phyloP scores from a whole-genome alignment of 2,888 invertebrate genomes.

The Gari tellinella region DNA sequence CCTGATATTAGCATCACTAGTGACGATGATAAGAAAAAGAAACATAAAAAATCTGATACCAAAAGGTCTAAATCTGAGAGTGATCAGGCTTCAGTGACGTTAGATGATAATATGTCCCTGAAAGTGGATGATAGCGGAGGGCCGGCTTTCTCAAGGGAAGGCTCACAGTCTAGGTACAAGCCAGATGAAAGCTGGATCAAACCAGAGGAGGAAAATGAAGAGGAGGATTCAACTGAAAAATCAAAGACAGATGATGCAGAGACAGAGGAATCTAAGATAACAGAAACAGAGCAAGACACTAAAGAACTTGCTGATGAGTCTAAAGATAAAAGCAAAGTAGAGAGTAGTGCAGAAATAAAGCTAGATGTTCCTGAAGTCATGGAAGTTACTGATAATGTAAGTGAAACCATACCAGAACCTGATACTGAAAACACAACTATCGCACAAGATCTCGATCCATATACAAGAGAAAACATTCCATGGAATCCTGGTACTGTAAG shows the following conservation, averaged over 20 bases:
- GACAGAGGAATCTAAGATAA: background rate
- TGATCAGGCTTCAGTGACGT: constrained; percentile 34
- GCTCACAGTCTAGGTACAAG: constrained; percentile 50
- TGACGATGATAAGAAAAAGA: constrained; percentile 8
- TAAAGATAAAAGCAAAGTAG: constrained; percentile 21
- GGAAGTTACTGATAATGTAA: background rate
- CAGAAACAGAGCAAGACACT: constrained; percentile 5
- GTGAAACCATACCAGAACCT: background rate
- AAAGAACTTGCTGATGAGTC: background rate
- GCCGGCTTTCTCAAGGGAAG: constrained; percentile 31
- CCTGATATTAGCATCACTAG: constrained; percentile 24
- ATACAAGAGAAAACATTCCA: constrained; percentile 88
- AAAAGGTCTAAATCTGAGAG: constrained; percentile 49
- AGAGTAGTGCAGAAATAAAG: constrained; percentile 19
- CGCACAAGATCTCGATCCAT: constrained; percentile 71
- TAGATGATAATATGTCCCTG: constrained; percentile 40
- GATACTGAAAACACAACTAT: constrained; percentile 15
- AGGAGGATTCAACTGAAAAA: constrained; percentile 11
- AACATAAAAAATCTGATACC: constrained; percentile 21
- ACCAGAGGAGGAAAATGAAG: constrained; percentile 38
- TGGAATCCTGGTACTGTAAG: constrained; percentile 90
- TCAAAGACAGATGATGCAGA: constrained; percentile 1
- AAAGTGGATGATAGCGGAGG: constrained; percentile 18
- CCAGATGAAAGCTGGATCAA: constrained; percentile 70
- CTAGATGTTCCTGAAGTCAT: constrained; percentile 1